These are phyloP conservation scores for Megalopta genalis DNA, from an alignment of 1,140 invertebrate genomes.

Conservation along the genomic window DNA sequence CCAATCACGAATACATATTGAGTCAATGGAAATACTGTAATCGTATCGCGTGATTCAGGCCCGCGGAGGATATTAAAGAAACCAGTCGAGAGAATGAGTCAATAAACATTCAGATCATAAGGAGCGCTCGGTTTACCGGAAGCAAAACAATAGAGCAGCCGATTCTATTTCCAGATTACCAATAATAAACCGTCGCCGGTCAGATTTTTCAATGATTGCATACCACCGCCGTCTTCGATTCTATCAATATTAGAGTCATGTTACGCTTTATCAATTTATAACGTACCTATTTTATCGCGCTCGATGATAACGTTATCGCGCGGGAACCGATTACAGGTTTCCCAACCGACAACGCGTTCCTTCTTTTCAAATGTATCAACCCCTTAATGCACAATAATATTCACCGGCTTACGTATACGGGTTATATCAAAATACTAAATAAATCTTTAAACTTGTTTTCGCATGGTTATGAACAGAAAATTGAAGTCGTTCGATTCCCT, in stretches of 20 bases:
- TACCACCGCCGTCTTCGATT: not conserved
- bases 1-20: not conserved
- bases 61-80: not conserved
- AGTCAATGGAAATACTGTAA: not conserved
- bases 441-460: no score
- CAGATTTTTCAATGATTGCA: no score
- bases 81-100: not conserved
- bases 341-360: no score
- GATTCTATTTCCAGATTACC: not conserved
- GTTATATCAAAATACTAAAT: no score
- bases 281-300: not conserved
- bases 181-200: not conserved
- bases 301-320: constrained; percentile 9
- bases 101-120: not conserved
- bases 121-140: not conserved
- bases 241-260: not conserved
- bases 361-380: no score
- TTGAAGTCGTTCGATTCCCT: no score
- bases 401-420: no score
- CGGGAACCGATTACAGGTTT: constrained; percentile 3
- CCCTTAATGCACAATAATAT: no score
- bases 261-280: not conserved
- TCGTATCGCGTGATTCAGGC: not conserved
- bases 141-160: not conserved
- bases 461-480: no score